These are phyloP conservation scores for Oreamnos americanus DNA, from an alignment of 2,113 vertebrate genomes.

Conservation along the genomic window DNA sequence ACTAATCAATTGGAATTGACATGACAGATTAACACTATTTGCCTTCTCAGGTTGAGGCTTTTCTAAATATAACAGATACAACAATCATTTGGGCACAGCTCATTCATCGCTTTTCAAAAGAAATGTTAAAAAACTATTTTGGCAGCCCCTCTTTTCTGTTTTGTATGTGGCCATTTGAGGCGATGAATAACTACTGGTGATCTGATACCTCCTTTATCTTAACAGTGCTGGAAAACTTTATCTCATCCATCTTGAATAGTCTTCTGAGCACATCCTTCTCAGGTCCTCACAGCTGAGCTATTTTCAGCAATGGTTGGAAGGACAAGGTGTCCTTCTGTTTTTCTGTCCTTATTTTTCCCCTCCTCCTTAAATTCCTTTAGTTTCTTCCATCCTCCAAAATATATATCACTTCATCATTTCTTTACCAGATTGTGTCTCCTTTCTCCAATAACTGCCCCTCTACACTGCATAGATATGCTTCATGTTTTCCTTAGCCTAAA, in stretches of 20 bases:
- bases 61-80: slow-evolving; percentile 31
- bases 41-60: slow-evolving; percentile 31
- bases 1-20: slow-evolving; percentile 27
- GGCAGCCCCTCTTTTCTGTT: not conserved
- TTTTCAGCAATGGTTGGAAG: not conserved
- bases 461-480: not conserved
- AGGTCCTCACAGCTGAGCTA: not conserved
- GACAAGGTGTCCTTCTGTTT: not conserved
- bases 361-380: not conserved
- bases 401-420: not conserved
- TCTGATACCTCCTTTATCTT: slow-evolving; percentile 28
- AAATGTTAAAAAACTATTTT: not conserved
- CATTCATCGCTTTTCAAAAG: slow-evolving; percentile 32
- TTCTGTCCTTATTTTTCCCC: not conserved
- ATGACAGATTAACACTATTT: slow-evolving; percentile 27
- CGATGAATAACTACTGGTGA: not conserved
- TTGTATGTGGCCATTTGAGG: not conserved
- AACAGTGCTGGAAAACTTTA: not conserved
- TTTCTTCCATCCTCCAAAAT: not conserved
- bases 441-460: not conserved
- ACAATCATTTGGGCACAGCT: not conserved
- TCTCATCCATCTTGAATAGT: slow-evolving; percentile 12
- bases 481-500: not conserved
- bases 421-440: not conserved
- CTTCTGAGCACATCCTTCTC: not conserved